phyloP scores from a whole-genome alignment of 2,113 vertebrate genomes.

The Odocoileus virginianus region DNA sequence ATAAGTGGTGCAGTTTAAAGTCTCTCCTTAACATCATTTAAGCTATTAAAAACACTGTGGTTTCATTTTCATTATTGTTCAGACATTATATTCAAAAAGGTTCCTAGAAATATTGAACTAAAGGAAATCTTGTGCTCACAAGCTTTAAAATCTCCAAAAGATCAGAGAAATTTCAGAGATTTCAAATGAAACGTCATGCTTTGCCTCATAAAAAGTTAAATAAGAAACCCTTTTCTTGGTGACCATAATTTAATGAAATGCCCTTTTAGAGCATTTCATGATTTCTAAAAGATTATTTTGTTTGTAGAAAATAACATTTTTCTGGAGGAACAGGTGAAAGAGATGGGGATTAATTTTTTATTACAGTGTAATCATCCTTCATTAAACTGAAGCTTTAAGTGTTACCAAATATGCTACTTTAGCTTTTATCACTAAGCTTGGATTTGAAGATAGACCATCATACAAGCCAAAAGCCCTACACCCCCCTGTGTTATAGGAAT shows the following conservation, averaged over 20 bases:
- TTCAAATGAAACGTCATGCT: slow-evolving; percentile 9
- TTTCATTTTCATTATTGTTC: slow-evolving; percentile 21
- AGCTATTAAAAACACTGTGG: background rate
- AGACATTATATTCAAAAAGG: slow-evolving; percentile 17
- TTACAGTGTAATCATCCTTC: background rate
- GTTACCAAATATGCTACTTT: background rate
- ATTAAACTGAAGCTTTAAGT: background rate
- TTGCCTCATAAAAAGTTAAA: slow-evolving; percentile 12
- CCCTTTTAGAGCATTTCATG: background rate
- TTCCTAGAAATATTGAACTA: slow-evolving; percentile 51
- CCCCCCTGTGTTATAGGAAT: background rate
- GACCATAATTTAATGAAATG: slow-evolving; percentile 28
- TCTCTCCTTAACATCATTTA: background rate
- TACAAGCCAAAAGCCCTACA: background rate
- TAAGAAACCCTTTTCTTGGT: slow-evolving; percentile 29
- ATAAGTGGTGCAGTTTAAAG: background rate
- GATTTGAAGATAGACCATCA: background rate
- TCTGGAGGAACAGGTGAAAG: background rate
- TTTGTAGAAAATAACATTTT: slow-evolving; percentile 49
- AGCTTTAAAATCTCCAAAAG: background rate
- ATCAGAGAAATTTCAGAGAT: slow-evolving; percentile 1
- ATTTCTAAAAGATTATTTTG: slow-evolving; percentile 8
- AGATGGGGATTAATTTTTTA: slow-evolving; percentile 3
- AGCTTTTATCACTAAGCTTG: background rate
- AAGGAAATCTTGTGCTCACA: background rate